Conservation (phyloP, 2,888 invertebrate species). For the Eristalis tenax region DNA sequence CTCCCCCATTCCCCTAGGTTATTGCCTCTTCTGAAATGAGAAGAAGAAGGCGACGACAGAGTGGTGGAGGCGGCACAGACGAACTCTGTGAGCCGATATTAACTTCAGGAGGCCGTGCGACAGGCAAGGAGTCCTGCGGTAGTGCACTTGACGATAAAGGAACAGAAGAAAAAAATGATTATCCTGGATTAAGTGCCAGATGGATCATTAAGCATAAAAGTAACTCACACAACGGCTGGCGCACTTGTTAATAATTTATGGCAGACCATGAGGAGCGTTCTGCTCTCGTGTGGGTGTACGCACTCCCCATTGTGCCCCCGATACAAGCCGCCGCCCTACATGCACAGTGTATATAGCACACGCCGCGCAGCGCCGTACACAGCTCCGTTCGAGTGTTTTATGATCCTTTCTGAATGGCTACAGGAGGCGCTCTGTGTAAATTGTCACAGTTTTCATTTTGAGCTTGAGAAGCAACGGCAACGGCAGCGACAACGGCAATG, state of each 20-base stretch:
- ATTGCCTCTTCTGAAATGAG: conserved; percentile 50
- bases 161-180: conserved; percentile 55
- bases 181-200: conserved; percentile 71
- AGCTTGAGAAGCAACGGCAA: conserved; percentile 34
- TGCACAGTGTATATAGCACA: conserved; percentile 7
- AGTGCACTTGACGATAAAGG: conserved; percentile 67
- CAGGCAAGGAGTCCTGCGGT: conserved; percentile 44
- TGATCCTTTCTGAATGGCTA: conserved; percentile 63
- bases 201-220: conserved; percentile 72
- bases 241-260: conserved; percentile 71
- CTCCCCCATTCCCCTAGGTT: conserved; percentile 32
- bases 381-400: conserved; percentile 54
- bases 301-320: conserved; percentile 18
- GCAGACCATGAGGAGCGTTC: conserved; percentile 33
- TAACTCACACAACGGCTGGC: conserved; percentile 69
- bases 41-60: conserved; percentile 11
- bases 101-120: conserved; percentile 15
- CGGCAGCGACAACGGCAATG: background rate
- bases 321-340: conserved; percentile 16
- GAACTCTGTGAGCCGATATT: conserved; percentile 15
- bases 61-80: background rate
- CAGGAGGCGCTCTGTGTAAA: conserved; percentile 47
- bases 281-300: conserved; percentile 28
- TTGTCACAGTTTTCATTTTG: conserved; percentile 66
- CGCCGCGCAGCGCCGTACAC: background rate